Percentiles rank a stretch among this genome's conserved stretches.
Conservation (phyloP, 2,888 invertebrate species). For the Cephonodes hylas region DNA sequence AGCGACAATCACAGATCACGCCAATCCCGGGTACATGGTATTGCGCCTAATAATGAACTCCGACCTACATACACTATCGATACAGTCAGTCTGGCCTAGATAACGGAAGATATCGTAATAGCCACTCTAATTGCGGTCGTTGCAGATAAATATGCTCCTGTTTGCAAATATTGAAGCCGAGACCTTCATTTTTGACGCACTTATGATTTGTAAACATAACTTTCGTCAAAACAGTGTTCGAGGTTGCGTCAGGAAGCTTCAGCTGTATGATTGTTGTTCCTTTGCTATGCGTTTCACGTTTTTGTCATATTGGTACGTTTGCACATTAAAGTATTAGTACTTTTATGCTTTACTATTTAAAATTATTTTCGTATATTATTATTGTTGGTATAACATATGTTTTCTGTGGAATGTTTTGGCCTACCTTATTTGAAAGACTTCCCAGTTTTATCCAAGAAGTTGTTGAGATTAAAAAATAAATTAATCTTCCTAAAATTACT, state of each 20-base stretch:
- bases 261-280: background rate
- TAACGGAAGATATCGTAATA: slow-evolving; percentile 35
- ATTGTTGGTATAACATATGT: too few species aligned
- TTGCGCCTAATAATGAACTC: slow-evolving; percentile 69
- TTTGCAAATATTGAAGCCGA: slow-evolving; percentile 32
- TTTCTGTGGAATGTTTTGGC: too few species aligned
- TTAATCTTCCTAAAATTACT: too few species aligned
- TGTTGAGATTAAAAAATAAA: too few species aligned
- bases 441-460: too few species aligned
- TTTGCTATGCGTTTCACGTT: background rate
- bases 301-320: too few species aligned
- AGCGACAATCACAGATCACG: slow-evolving; percentile 21
- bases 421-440: too few species aligned
- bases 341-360: too few species aligned
- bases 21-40: slow-evolving; percentile 38
- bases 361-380: too few species aligned
- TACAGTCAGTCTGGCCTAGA: slow-evolving; percentile 63
- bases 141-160: slow-evolving; percentile 21
- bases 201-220: slow-evolving; percentile 25
- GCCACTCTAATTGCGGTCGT: slow-evolving; percentile 29
- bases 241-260: background rate
- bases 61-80: slow-evolving; percentile 55
- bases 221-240: slow-evolving; percentile 15
- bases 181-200: slow-evolving; percentile 35
- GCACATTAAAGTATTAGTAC: too few species aligned